phyloP scores from a whole-genome alignment of 2,113 vertebrate species.

The Camelus dromedarius region DNA sequence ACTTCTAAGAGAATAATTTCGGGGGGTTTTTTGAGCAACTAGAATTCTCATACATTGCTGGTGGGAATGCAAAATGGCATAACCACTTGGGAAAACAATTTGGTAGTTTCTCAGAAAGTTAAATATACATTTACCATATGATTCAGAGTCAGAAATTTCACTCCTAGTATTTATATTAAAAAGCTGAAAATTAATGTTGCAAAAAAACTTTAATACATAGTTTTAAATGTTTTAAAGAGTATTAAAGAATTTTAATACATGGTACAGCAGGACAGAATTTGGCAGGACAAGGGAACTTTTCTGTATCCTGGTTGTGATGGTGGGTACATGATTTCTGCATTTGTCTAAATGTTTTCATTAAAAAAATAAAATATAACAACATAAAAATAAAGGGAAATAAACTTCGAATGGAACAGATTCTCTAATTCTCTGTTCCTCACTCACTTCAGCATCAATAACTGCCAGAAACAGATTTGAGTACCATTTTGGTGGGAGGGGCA shows the following conservation, averaged over 20 bases:
- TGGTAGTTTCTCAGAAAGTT: not conserved
- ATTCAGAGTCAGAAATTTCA: not conserved
- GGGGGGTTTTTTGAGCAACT: not conserved
- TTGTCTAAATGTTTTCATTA: not conserved
- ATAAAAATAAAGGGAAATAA: constrained; percentile 7
- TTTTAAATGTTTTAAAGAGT: not conserved
- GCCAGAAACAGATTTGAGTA: not conserved
- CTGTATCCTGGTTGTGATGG: not conserved
- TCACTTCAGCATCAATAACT: not conserved
- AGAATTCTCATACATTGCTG: not conserved
- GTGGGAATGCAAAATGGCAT: not conserved
- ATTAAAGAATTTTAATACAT: not conserved
- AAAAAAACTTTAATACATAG: not conserved
- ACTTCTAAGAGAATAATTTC: not conserved
- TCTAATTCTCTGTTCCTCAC: not conserved
- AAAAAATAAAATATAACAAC: constrained; percentile 18
- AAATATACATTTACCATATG: not conserved
- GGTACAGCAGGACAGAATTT: not conserved
- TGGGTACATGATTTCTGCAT: not conserved
- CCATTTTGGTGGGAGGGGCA: not conserved
- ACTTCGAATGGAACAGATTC: not conserved
- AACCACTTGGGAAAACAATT: not conserved
- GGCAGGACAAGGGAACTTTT: not conserved
- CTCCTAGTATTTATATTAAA: not conserved
- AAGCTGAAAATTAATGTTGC: not conserved